These are phyloP conservation scores for Aspidapion aeneum DNA, from an alignment of 2,888 invertebrate species.

Conservation along the genomic window DNA sequence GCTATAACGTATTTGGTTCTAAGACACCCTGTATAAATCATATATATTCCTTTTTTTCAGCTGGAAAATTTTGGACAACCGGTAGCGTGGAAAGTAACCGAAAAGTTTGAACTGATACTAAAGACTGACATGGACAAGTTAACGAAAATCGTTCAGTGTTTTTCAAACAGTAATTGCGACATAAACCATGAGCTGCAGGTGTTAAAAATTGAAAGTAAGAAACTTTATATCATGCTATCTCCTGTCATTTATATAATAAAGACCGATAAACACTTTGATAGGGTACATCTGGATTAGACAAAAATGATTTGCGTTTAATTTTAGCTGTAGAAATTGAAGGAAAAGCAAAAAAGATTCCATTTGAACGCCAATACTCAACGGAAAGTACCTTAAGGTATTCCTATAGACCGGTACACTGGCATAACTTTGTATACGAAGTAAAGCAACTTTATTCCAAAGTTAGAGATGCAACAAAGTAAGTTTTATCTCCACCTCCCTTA, in stretches of 20 bases:
- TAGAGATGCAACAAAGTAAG: slow-evolving; percentile 39
- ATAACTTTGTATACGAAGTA: slow-evolving; percentile 37
- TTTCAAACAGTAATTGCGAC: slow-evolving; percentile 66
- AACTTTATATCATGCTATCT: background rate
- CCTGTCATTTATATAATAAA: too few species aligned
- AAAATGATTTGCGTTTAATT: too few species aligned
- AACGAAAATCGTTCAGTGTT: slow-evolving; percentile 66
- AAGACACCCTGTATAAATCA: too few species aligned
- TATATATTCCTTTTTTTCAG: too few species aligned
- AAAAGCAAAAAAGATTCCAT: slow-evolving; percentile 53
- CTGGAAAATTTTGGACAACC: slow-evolving; percentile 76
- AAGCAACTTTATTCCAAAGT: slow-evolving; percentile 41
- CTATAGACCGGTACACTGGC: slow-evolving; percentile 40
- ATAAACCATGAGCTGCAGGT: slow-evolving; percentile 76
- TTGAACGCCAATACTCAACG: slow-evolving; percentile 47
- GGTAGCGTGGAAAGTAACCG: slow-evolving; percentile 75
- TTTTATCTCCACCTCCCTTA: too few species aligned
- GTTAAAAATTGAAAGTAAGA: slow-evolving; percentile 75
- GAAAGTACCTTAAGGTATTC: slow-evolving; percentile 43
- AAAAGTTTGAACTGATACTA: slow-evolving; percentile 69
- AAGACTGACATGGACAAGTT: slow-evolving; percentile 75
- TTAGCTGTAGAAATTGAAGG: slow-evolving; percentile 60
- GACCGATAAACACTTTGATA: too few species aligned
- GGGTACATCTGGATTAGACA: too few species aligned
- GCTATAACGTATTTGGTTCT: too few species aligned